A percentile compares a stretch with the other conserved stretches of the same genome.
Evolutionary conservation across 2,888 invertebrate genomes (phyloP).

Genomic region (Ligdia adustata): DNA sequence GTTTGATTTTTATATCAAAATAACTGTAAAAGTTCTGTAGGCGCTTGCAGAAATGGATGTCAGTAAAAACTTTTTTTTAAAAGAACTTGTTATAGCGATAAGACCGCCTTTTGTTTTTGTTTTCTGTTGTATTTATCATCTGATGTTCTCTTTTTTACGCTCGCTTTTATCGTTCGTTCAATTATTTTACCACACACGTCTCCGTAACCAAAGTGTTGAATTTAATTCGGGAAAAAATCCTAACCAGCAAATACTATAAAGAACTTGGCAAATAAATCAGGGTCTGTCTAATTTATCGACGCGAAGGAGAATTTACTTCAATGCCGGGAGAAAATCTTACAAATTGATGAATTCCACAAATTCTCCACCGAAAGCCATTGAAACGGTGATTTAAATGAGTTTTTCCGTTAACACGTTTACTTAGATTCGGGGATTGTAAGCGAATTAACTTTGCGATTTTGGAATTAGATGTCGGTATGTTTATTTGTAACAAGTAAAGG

Average conservation of each 20-base stretch:
- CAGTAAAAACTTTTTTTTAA: too few species aligned
- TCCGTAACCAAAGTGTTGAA: slow-evolving; percentile 9
- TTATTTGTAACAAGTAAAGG: too few species aligned
- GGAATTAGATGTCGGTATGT: too few species aligned
- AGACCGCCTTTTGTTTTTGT: too few species aligned
- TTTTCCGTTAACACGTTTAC: slow-evolving; percentile 43
- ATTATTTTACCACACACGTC: neutral
- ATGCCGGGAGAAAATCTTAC: slow-evolving; percentile 61
- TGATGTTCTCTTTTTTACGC: too few species aligned
- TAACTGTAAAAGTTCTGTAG: too few species aligned
- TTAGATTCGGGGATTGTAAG: slow-evolving; percentile 22
- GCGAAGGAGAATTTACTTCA: slow-evolving; percentile 55
- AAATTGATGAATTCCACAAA: slow-evolving; percentile 73
- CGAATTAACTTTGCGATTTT: too few species aligned
- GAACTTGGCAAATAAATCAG: slow-evolving; percentile 71
- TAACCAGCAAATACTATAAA: slow-evolving; percentile 49
- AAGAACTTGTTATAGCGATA: too few species aligned
- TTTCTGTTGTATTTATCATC: too few species aligned
- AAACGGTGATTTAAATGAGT: slow-evolving; percentile 52
- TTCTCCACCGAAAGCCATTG: slow-evolving; percentile 52
- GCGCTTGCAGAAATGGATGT: too few species aligned
- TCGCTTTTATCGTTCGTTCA: too few species aligned
- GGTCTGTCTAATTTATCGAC: slow-evolving; percentile 66
- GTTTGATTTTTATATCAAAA: too few species aligned
- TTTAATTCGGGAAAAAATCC: slow-evolving; percentile 16